A percentile compares a stretch with the other conserved stretches of the same genome.
Evolutionary conservation across 2,113 vertebrate species (phyloP).

Genomic region (Megaceryle maxima): DNA sequence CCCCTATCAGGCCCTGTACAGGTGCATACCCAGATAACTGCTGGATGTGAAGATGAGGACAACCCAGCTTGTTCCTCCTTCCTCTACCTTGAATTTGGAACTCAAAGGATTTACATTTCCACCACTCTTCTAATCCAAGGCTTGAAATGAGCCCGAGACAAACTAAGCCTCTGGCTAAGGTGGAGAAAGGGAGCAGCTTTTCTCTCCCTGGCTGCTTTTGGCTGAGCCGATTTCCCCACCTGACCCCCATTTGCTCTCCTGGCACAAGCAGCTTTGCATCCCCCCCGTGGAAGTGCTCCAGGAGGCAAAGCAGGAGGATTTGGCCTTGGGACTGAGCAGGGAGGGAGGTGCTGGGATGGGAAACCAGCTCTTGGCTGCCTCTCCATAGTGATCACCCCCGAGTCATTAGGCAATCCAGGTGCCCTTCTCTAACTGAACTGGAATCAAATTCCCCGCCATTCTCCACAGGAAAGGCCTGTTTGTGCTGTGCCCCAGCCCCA

Average conservation of each 20-base stretch:
- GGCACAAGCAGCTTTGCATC: not conserved
- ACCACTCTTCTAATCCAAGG: not conserved
- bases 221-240: not conserved
- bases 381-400: not conserved
- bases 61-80: not conserved
- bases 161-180: not conserved
- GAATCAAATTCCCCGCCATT: constrained; percentile 1
- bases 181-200: constrained; percentile 26
- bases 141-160: not conserved
- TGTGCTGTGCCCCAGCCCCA: not conserved
- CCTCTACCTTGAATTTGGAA: not conserved
- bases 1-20: not conserved
- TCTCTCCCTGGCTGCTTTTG: not conserved
- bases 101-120: not conserved
- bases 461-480: not conserved
- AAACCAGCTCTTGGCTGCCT: not conserved
- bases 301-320: not conserved
- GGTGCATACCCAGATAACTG: not conserved
- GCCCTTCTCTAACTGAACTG: not conserved
- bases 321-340: not conserved
- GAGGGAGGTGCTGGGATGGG: not conserved
- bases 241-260: not conserved
- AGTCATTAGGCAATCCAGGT: not conserved
- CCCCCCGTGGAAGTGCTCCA: not conserved
- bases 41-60: not conserved